These are phyloP conservation scores for Epizoanthus fatuus DNA, from an alignment of 92 coral and sea anemone species.

Conservation along the genomic window DNA sequence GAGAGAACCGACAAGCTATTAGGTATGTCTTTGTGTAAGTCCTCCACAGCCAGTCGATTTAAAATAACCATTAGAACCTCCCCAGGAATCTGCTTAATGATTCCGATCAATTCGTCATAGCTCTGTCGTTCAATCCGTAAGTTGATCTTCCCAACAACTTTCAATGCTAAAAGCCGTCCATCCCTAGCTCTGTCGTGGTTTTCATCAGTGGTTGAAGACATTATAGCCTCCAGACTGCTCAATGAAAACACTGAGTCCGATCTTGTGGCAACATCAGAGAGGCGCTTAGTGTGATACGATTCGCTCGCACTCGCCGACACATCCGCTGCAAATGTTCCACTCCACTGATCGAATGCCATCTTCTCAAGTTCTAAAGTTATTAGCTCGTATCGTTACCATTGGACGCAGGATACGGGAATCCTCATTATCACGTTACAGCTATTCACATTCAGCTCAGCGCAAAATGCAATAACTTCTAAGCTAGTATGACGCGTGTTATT, in stretches of 20 bases:
- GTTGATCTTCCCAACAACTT: conserved; percentile 89
- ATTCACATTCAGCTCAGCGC: background rate
- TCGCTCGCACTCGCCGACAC: background rate
- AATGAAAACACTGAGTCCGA: conserved; percentile 29
- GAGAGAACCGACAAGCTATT: conserved; percentile 83
- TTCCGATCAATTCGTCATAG: conserved; percentile 81
- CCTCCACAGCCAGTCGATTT: conserved; percentile 80
- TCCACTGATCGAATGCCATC: conserved; percentile 24
- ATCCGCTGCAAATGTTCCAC: conserved; percentile 17
- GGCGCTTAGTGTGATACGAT: background rate
- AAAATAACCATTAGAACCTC: conserved; percentile 90
- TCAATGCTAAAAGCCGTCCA: conserved; percentile 81
- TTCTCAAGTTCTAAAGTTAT: background rate
- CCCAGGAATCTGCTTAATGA: conserved; percentile 87
- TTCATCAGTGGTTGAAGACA: conserved; percentile 17
- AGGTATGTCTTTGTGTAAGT: conserved; percentile 85
- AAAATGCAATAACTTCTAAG: conserved; percentile 16
- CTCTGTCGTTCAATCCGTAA: conserved; percentile 85
- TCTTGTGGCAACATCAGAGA: background rate
- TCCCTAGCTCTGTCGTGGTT: conserved; percentile 50
- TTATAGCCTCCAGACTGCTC: conserved; percentile 16
- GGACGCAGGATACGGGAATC: conserved; percentile 10
- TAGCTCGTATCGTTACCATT: conserved; percentile 8
- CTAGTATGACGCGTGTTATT: conserved; percentile 10
- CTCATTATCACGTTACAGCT: conserved; percentile 20